Conservation (phyloP, 2,888 invertebrate genomes). For the Leucoptera coffeella region DNA sequence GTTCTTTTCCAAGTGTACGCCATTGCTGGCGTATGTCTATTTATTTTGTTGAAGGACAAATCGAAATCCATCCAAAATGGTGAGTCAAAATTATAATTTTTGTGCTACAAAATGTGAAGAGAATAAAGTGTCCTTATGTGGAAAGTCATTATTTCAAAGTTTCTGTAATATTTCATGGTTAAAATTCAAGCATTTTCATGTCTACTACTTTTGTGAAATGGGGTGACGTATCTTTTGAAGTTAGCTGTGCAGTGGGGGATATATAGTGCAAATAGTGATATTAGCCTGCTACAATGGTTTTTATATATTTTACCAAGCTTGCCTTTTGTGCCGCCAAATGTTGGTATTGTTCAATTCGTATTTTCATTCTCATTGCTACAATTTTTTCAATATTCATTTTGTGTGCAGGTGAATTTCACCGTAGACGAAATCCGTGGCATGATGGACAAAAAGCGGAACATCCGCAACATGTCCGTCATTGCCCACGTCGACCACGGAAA, state of each 20-base stretch:
- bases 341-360: conserved; percentile 4
- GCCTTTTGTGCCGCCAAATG: conserved; percentile 7
- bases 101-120: too few relatives aligned
- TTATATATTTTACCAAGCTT: background rate
- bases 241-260: background rate
- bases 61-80: conserved; percentile 82
- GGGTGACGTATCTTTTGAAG: background rate
- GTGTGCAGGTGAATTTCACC: conserved; percentile 96
- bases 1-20: conserved; percentile 82
- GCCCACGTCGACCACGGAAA: conserved; percentile 99
- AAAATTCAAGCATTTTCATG: background rate
- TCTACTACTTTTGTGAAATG: background rate
- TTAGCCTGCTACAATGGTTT: background rate
- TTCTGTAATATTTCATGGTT: too few relatives aligned
- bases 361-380: conserved; percentile 9
- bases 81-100: conserved; percentile 45
- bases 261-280: background rate
- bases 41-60: conserved; percentile 62
- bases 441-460: conserved; percentile 99
- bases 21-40: conserved; percentile 82
- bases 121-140: too few relatives aligned
- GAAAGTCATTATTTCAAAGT: too few relatives aligned
- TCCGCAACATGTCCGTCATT: conserved; percentile 99
- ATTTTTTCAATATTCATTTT: conserved; percentile 29
- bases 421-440: conserved; percentile 99